Conservation (phyloP, 2,888 invertebrate species). For the Orchesellides sinensis region DNA sequence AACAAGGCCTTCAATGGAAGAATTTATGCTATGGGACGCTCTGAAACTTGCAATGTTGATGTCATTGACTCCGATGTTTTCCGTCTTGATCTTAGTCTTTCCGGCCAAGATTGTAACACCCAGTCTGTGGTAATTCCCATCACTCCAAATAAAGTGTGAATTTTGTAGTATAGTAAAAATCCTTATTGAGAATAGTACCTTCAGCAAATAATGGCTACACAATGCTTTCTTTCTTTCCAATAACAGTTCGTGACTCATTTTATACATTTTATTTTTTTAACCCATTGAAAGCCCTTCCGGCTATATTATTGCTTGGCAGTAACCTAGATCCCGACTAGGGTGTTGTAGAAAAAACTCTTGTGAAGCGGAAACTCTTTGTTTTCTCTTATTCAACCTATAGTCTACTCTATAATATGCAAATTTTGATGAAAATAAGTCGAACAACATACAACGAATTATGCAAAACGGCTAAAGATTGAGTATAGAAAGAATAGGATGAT, state of each 20-base stretch:
- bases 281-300: constrained; percentile 20
- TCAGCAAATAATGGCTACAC: constrained; percentile 94
- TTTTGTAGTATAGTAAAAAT: constrained; percentile 11
- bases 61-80: constrained; percentile 95
- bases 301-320: constrained; percentile 19
- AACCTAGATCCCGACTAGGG: constrained; percentile 48
- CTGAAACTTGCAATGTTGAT: constrained; percentile 96
- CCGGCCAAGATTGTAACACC: constrained; percentile 95
- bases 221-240: constrained; percentile 93
- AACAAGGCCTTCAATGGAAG: constrained; percentile 97
- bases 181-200: constrained; percentile 82
- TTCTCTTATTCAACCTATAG: neutral
- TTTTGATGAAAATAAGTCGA: constrained; percentile 8
- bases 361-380: constrained; percentile 9
- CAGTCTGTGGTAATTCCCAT: constrained; percentile 89
- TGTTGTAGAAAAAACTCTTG: constrained; percentile 11
- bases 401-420: neutral
- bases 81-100: constrained; percentile 94
- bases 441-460: constrained; percentile 39
- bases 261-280: constrained; percentile 12
- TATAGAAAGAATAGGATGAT: neutral
- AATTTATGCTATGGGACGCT: constrained; percentile 94
- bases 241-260: constrained; percentile 85
- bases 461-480: constrained; percentile 15
- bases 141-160: constrained; percentile 57